phyloP scores from a whole-genome alignment of 2,888 invertebrate genomes.

The Villa cingulata region DNA sequence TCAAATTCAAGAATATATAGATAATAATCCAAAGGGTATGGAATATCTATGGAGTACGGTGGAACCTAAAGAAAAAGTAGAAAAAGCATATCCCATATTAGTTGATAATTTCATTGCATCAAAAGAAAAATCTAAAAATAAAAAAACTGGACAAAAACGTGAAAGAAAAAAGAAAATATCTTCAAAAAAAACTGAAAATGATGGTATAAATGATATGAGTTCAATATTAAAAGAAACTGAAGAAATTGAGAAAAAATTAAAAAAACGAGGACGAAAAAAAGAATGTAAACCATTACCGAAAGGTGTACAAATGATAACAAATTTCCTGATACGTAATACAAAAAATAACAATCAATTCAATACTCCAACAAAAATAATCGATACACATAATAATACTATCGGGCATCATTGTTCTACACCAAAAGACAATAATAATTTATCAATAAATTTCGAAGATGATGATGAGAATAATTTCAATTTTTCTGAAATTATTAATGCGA shows the following conservation, averaged over 20 bases:
- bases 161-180: constrained; percentile 23
- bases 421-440: constrained; percentile 9
- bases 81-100: constrained; percentile 47
- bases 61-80: constrained; percentile 52
- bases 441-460: constrained; percentile 20
- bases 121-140: constrained; percentile 40
- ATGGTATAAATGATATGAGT: constrained; percentile 20
- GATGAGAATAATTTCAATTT: constrained; percentile 37
- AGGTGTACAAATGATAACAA: constrained; percentile 28
- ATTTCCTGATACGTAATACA: constrained; percentile 19
- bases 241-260: constrained; percentile 22
- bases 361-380: constrained; percentile 1
- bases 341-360: background rate
- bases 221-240: constrained; percentile 20
- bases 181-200: constrained; percentile 17
- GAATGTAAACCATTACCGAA: constrained; percentile 28
- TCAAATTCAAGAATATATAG: constrained; percentile 39
- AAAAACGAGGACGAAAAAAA: constrained; percentile 14
- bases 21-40: constrained; percentile 36
- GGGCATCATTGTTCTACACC: constrained; percentile 26
- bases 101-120: constrained; percentile 45
- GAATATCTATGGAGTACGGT: constrained; percentile 48
- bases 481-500: constrained; percentile 41
- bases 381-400: background rate
- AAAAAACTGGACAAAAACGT: constrained; percentile 7